Evolutionary conservation across 2,888 invertebrate genomes (phyloP).

Genomic region (Tortricodes alternella): DNA sequence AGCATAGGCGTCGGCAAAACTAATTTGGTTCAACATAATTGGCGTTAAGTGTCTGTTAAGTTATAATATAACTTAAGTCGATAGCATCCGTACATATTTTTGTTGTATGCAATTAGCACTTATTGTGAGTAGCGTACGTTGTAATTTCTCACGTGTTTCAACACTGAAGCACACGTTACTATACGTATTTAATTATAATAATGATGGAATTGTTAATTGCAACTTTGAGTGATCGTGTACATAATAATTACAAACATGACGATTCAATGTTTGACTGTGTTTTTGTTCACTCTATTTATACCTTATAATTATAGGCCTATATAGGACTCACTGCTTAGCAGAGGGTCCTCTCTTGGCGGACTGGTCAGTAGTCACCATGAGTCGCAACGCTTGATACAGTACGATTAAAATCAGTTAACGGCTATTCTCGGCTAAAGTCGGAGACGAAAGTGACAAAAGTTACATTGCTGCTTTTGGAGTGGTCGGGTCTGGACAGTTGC

Average conservation of each 20-base stretch:
- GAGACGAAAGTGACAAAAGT: too few species aligned
- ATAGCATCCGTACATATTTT: constrained; percentile 64
- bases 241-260: constrained; percentile 5
- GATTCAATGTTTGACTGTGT: constrained; percentile 8
- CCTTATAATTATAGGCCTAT: too few species aligned
- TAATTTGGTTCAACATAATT: constrained; percentile 58
- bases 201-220: constrained; percentile 48
- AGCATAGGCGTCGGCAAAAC: constrained; percentile 29
- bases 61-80: constrained; percentile 75
- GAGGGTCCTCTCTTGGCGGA: too few species aligned
- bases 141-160: constrained; percentile 59
- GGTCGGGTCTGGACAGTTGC: too few species aligned
- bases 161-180: constrained; percentile 42
- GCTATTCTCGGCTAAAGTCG: too few species aligned
- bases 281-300: not conserved
- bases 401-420: too few species aligned
- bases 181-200: constrained; percentile 51
- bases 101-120: constrained; percentile 66
- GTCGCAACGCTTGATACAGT: too few species aligned
- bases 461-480: too few species aligned
- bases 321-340: too few species aligned
- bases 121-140: constrained; percentile 53
- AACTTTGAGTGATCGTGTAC: constrained; percentile 11
- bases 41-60: constrained; percentile 77
- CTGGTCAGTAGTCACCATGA: too few species aligned